A percentile compares a stretch with the other conserved stretches of the same genome.
Conservation (phyloP, 2,113 vertebrate species). For the Myxocyprinus asiaticus region DNA sequence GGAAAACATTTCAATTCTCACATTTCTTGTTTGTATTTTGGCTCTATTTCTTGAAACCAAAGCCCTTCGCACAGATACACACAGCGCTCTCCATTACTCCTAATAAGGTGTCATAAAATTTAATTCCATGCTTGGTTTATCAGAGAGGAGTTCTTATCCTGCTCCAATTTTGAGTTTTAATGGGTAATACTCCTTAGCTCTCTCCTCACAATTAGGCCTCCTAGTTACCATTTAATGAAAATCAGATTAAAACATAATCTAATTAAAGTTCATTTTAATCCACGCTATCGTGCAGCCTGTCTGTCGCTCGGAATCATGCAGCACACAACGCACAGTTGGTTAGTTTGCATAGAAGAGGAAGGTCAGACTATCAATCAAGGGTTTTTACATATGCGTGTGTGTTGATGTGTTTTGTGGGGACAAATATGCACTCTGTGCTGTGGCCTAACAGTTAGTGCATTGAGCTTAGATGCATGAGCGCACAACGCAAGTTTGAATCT, state of each 20-base stretch:
- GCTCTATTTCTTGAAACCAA: conserved; percentile 61
- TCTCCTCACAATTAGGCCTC: conserved; percentile 78
- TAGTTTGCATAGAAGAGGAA: conserved; percentile 52
- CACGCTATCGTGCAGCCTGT: conserved; percentile 67
- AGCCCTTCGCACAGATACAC: conserved; percentile 58
- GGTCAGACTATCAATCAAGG: conserved; percentile 62
- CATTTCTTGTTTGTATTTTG: conserved; percentile 69
- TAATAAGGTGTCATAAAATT: conserved; percentile 84
- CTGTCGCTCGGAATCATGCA: conserved; percentile 62
- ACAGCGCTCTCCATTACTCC: conserved; percentile 74
- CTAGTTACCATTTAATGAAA: conserved; percentile 81
- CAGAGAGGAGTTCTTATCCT: conserved; percentile 74
- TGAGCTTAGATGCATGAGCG: too few species aligned
- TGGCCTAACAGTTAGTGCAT: too few species aligned
- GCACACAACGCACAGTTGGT: conserved; percentile 63
- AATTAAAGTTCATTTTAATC: conserved; percentile 82
- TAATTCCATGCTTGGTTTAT: conserved; percentile 83
- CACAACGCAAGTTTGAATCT: too few species aligned
- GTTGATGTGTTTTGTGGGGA: conserved; percentile 21
- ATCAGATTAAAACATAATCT: conserved; percentile 83
- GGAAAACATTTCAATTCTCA: background rate
- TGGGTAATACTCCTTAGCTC: conserved; percentile 80
- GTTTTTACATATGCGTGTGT: conserved; percentile 27
- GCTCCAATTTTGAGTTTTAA: conserved; percentile 81
- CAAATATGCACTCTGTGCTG: background rate